A percentile compares a stretch with the other conserved stretches of the same genome.
phyloP scores from a whole-genome alignment of 2,113 vertebrate species.

The Mastomys natalensis region DNA sequence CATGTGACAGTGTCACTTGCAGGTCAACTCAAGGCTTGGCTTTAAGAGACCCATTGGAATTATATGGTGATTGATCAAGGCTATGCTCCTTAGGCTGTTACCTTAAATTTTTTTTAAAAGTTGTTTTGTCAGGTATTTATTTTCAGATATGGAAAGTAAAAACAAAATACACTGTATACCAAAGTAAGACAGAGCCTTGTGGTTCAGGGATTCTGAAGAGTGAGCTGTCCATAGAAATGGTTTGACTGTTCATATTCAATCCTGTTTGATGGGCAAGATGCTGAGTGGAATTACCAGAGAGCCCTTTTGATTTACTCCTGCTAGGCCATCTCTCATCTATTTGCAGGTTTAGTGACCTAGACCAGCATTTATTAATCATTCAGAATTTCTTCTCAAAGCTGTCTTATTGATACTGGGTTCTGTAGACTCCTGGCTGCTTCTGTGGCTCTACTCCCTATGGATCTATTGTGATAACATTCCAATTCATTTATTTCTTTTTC shows the following conservation, averaged over 20 bases:
- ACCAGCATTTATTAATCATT: background rate
- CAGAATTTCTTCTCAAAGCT: background rate
- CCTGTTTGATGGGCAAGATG: background rate
- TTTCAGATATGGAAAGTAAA: conserved; percentile 11
- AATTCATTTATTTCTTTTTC: background rate
- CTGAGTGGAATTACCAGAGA: background rate
- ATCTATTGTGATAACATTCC: background rate
- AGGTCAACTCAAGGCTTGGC: conserved; percentile 45
- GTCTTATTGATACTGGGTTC: background rate
- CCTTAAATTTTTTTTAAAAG: conserved; percentile 3
- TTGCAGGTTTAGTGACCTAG: background rate
- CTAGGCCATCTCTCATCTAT: background rate
- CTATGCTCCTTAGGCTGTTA: conserved; percentile 58
- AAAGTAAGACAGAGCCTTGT: background rate
- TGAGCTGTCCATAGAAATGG: background rate
- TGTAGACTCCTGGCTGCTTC: background rate
- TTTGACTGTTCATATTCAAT: background rate
- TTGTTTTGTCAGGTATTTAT: conserved; percentile 26
- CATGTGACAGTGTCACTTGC: conserved; percentile 61
- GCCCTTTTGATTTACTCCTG: conserved; percentile 4
- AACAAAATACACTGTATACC: conserved; percentile 16
- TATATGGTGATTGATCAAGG: conserved; percentile 63
- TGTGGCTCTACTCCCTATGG: background rate
- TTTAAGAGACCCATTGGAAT: conserved; percentile 55
- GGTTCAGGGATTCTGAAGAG: background rate